Evolutionary conservation across 1,140 invertebrate genomes (phyloP), one percentile per base, ranked within the genome.

Genomic region (Pollicipes pollicipes): DNA sequence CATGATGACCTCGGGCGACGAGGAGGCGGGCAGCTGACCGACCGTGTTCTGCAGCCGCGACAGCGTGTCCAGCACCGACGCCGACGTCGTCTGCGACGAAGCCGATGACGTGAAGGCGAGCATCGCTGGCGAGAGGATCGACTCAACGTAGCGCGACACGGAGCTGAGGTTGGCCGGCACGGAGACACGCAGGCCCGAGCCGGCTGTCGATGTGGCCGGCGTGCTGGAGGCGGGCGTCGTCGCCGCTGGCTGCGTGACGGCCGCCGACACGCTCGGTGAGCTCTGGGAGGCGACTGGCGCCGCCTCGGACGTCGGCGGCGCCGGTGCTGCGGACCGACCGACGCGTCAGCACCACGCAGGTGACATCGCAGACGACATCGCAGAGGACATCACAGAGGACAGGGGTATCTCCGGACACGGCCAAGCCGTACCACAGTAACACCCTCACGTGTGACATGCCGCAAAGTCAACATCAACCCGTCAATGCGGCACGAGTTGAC

Each of bases 11-110:
- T 66, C 64, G n/a, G 64, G 64, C 27, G 64, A 27, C 17, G 64
- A 66, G 3, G 64, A 66, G 27, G n/a, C 64, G 8, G 64, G n/a
- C 28, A 29, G 64, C n/a, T 29, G 64, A 29, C 64, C 28, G 10
- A 28, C 64, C 8, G 28, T 28, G 64, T n/a, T 29, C 28, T 29
- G 64, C 64, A 66, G 64, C 64, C 28, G 64, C 27, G 64, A 27
- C 64, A 66, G n/a, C 8, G 64, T 29, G 64, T 66, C 64, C 64
- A 66, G n/a, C 64, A 66, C 64, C n/a, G 64, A 66, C n/a, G 27
- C 28, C 8, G 27, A 13, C 27, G 28, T 10, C 8, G 64, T 21
- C 64, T 28, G 27, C n/a, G 64, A 27, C 64, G n/a, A 4, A 4
- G 21, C 24, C 17, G 64, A 66, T 10, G 64, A 66, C n/a, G 64